A percentile compares a stretch with the other conserved stretches of the same genome.
Conservation (phyloP, 1,140 invertebrate genomes). For the Cheumatopsyche charites region DNA sequence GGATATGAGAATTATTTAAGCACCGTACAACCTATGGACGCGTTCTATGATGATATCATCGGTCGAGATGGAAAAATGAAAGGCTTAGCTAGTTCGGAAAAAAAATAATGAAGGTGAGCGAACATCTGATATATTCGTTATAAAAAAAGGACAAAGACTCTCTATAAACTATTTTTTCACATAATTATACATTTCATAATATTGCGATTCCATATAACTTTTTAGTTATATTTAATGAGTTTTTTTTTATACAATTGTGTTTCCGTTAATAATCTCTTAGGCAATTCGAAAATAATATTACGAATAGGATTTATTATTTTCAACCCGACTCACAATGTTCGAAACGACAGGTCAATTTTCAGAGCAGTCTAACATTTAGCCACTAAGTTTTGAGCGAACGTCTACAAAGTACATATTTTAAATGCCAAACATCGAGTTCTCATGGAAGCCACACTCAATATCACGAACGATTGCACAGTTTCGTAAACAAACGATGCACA, state of each 20-base stretch:
- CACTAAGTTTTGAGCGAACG: neutral
- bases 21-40: neutral
- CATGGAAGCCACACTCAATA: slow-evolving; percentile 5
- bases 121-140: neutral
- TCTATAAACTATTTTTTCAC: no score
- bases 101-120: slow-evolving; percentile 19
- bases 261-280: no score
- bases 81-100: neutral
- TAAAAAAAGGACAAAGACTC: no score
- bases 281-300: no score
- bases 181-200: no score
- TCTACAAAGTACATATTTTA: slow-evolving; percentile 13
- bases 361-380: neutral
- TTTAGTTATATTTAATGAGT: no score
- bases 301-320: no score
- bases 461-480: slow-evolving; percentile 23
- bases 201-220: no score
- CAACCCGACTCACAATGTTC: no score
- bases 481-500: slow-evolving; percentile 9
- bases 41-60: slow-evolving; percentile 13
- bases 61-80: slow-evolving; percentile 20
- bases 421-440: slow-evolving; percentile 33
- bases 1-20: slow-evolving; percentile 10
- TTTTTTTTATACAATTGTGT: no score
- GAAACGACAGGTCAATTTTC: slow-evolving; percentile 10